Evolutionary conservation across 2,888 invertebrate genomes (phyloP), one percentile per base, ranked within the genome.

Genomic region (Smittia sp.): DNA sequence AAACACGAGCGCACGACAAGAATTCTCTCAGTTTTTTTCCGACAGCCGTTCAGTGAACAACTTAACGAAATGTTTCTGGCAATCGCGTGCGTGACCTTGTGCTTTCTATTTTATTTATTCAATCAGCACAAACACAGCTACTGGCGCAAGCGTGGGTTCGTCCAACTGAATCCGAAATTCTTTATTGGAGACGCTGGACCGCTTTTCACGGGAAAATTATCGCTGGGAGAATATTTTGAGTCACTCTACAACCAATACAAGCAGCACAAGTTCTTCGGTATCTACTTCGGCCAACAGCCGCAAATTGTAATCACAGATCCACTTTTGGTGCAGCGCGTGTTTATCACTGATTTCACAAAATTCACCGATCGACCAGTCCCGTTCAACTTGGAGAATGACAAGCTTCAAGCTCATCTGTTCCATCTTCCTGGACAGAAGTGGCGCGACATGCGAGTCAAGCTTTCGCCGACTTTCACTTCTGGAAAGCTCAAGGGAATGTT

Each of bases 401-500:
- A 85, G 0, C 76, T 87, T 22, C 84, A 85, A 1, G 85, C 83
- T 0, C 86, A 87, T 78, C 79, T 88, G 32, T 85, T 87, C 76
- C 85, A 85, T 73, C 78, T 86, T 52, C 83, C 84, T 68, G 87
- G 86, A 0, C 81, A 83, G 3, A 82, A 84, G 76, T 89, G 89
- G 89, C 87, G 84, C 78, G 83, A 81, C 66, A 79, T 88, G 18
- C 82, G 89, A 9, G 76, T 84, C 0, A 87, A 87, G 77, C 80
- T 89, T 78, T 85, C 88, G 0, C 86, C 88, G 0, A 84, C 86
- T 0, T 89, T 88, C 77, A 86, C 88, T 0, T 83, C 87, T 0
- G 86, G 85, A n/a, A 88, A 87, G 79, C 79, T 89, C 67, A 88
- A 86, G 77, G 82, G 80, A 3, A 86, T 88, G 85, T 87, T 85